Evolutionary conservation across 2,113 vertebrate genomes (phyloP), one percentile per base, ranked within the genome.

Genomic region (Scortum barcoo): DNA sequence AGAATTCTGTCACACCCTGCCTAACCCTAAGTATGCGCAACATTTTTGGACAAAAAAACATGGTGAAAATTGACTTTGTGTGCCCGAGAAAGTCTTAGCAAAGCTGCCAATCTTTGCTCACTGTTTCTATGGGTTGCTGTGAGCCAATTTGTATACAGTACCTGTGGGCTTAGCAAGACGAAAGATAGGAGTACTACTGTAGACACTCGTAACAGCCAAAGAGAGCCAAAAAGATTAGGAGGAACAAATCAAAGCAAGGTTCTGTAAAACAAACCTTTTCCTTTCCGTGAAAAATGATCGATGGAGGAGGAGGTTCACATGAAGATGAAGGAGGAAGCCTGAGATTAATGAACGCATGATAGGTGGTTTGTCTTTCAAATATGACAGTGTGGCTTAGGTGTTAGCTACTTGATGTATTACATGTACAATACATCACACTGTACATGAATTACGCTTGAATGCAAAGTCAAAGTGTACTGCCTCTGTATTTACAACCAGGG

Each of bases 401-500:
- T 61, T 24, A 42, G 48, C 60, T 28, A 3, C 44, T 36, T 58
- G 0, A 40, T 51, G 73, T 36, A 58, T 36, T 67, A 40, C 7
- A 72, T 33, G 42, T 10, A 65, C 28, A 28, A 50, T 19, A 48
- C 53, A 10, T 26, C 56, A n/a, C 30, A 26, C 17, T 16, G 40
- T 50, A 58, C 19, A 73, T 76, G 28, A 86, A 81, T 79, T 83
- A 76, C n/a, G 30, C 10, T 0, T 0, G 0, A 1, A 26, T 11
- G 38, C 28, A 72, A 36, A 36, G 30, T 80, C n/a, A 20, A 44
- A 71, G 58, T 80, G 81, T 61, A 78, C 68, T 2, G 53, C 24
- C 9, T 51, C 26, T 58, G 30, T 76, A 72, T 86, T 78, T 62
- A 83, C 30, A 79, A 72, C 28, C 16, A 65, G 4, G 54, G 48